A percentile compares a stretch with the other conserved stretches of the same genome.
Evolutionary conservation across 2,888 invertebrate species (phyloP).

Genomic region (Eugnorisma glareosa): DNA sequence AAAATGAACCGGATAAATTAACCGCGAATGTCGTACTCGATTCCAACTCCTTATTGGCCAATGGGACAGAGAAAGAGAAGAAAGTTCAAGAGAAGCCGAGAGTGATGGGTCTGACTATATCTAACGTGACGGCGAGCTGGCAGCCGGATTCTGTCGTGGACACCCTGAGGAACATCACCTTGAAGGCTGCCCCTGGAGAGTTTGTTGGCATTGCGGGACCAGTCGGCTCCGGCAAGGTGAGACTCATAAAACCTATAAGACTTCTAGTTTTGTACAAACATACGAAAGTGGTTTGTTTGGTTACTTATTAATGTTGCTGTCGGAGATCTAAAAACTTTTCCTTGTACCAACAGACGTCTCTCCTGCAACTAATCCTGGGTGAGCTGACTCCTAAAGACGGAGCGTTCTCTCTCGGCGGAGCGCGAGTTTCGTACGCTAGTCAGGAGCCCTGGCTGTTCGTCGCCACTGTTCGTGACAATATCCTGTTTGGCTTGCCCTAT

Average conservation of each 20-base stretch:
- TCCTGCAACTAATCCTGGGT: conserved; percentile 93
- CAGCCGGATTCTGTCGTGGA: conserved; percentile 85
- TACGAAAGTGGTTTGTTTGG: background rate
- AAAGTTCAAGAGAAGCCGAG: conserved; percentile 36
- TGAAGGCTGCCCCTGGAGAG: conserved; percentile 89
- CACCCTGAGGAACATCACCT: conserved; percentile 88
- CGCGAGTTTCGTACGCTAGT: conserved; percentile 92
- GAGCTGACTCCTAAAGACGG: conserved; percentile 93
- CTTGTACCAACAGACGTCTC: conserved; percentile 87
- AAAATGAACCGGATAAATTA: conserved; percentile 75
- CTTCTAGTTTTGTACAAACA: background rate
- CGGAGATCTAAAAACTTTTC: background rate
- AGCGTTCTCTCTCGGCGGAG: conserved; percentile 91
- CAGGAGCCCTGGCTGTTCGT: conserved; percentile 95
- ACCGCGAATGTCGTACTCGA: conserved; percentile 46
- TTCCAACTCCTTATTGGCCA: conserved; percentile 38
- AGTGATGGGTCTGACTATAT: conserved; percentile 77
- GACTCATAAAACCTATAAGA: background rate
- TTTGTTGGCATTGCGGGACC: conserved; percentile 93
- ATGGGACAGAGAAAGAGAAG: conserved; percentile 43
- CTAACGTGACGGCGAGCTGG: conserved; percentile 86
- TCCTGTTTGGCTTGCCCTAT: conserved; percentile 93
- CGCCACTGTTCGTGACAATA: conserved; percentile 94
- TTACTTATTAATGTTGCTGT: background rate
- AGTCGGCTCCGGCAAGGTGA: conserved; percentile 94